Evolutionary conservation across 2,113 vertebrate species (phyloP).

Genomic region (Stegostoma tigrinum): DNA sequence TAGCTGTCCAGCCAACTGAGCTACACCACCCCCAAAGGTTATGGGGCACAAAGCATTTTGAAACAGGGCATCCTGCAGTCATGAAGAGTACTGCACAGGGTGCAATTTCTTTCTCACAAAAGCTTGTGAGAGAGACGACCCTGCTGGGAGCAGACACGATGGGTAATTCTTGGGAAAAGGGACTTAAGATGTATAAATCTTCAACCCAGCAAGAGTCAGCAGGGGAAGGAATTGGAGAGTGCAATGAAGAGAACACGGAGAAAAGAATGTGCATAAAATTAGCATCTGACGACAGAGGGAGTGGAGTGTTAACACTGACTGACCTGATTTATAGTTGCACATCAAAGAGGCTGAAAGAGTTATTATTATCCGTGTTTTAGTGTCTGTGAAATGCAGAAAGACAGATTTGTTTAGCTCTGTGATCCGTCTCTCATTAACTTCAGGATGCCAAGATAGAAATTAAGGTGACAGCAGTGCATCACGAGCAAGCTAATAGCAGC

Average conservation of each 20-base stretch:
- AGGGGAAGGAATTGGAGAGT: neutral
- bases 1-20: no score
- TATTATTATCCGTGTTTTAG: neutral
- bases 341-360: neutral
- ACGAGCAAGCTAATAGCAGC: slow-evolving; percentile 35
- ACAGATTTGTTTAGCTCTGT: neutral
- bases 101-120: neutral
- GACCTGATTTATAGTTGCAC: neutral
- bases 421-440: neutral
- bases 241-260: neutral
- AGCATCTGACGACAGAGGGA: neutral
- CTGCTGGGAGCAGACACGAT: neutral
- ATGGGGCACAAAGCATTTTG: neutral
- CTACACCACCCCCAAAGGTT: no score
- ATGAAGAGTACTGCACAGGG: neutral
- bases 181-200: neutral
- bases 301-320: neutral
- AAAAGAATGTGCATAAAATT: neutral
- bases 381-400: neutral
- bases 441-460: neutral
- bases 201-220: neutral
- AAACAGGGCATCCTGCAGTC: neutral
- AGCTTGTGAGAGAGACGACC: neutral
- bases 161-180: neutral
- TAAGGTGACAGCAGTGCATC: neutral